Conservation (phyloP, 2,113 vertebrate species). For the Suricata suricatta region DNA sequence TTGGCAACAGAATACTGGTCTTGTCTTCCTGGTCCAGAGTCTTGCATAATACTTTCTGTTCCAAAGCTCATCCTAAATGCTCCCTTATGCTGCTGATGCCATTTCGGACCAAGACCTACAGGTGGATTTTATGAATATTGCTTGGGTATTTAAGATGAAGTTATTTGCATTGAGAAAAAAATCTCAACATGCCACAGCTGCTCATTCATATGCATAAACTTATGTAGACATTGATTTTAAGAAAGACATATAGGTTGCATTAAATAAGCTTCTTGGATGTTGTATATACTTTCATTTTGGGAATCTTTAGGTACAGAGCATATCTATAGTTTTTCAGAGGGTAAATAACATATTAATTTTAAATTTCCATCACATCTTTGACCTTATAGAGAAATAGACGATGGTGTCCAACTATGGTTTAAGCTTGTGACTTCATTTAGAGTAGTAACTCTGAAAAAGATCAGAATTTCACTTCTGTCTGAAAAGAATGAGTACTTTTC, state of each 20-base stretch:
- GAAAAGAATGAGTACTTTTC: not conserved
- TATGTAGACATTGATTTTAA: slow-evolving; percentile 59
- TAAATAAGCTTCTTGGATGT: slow-evolving; percentile 28
- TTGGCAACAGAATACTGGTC: not conserved
- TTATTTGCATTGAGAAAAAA: slow-evolving; percentile 53
- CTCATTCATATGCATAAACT: slow-evolving; percentile 67
- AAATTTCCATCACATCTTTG: not conserved
- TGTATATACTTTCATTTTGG: not conserved
- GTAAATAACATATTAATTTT: not conserved
- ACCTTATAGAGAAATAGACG: not conserved
- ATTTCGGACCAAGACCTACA: slow-evolving; percentile 53
- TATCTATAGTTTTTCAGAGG: not conserved
- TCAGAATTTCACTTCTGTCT: slow-evolving; percentile 2
- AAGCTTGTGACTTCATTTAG: not conserved
- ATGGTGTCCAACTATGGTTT: not conserved
- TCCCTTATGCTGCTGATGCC: slow-evolving; percentile 18
- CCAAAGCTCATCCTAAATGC: not conserved
- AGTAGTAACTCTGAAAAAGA: not conserved
- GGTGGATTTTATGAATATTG: slow-evolving; percentile 50
- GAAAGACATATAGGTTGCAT: slow-evolving; percentile 32
- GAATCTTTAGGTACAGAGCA: not conserved
- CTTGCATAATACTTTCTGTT: not conserved
- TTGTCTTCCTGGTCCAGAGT: not conserved
- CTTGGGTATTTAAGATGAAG: slow-evolving; percentile 51
- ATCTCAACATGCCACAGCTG: slow-evolving; percentile 53